phyloP scores from a whole-genome alignment of 2,797 vertebrate species.

The Oceanodroma leucorhoa region DNA sequence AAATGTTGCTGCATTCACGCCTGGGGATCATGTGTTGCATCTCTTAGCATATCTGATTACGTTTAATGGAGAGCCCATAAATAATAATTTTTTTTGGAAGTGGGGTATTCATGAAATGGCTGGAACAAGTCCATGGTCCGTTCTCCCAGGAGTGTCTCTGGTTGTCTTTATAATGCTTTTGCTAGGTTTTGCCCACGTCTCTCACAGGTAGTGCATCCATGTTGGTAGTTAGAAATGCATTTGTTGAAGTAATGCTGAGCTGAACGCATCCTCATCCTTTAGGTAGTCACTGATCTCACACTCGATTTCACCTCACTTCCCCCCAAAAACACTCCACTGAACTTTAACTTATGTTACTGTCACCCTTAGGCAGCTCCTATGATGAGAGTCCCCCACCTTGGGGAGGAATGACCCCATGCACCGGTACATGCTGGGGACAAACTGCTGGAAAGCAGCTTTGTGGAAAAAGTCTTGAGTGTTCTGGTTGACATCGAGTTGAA shows the following conservation, averaged over 20 bases:
- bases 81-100: not conserved
- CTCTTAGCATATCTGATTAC: not conserved
- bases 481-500: not conserved
- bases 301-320: not conserved
- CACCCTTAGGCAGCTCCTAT: not conserved
- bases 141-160: not conserved
- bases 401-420: not conserved
- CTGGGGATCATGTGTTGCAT: not conserved
- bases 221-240: not conserved
- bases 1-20: not conserved
- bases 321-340: not conserved
- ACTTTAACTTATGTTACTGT: not conserved
- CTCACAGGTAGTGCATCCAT: accelerated
- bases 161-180: not conserved
- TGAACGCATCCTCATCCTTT: not conserved
- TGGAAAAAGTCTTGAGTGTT: not conserved
- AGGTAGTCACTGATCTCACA: not conserved
- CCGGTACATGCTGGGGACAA: not conserved
- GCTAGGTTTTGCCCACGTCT: not conserved
- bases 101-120: not conserved
- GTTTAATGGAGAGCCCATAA: not conserved
- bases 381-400: no score
- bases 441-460: not conserved
- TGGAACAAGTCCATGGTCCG: not conserved
- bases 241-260: not conserved